A percentile compares a stretch with the other conserved stretches of the same genome.
These are phyloP conservation scores for Tadarida brasiliensis DNA, from an alignment of 2,797 vertebrate genomes.

Conservation along the genomic window DNA sequence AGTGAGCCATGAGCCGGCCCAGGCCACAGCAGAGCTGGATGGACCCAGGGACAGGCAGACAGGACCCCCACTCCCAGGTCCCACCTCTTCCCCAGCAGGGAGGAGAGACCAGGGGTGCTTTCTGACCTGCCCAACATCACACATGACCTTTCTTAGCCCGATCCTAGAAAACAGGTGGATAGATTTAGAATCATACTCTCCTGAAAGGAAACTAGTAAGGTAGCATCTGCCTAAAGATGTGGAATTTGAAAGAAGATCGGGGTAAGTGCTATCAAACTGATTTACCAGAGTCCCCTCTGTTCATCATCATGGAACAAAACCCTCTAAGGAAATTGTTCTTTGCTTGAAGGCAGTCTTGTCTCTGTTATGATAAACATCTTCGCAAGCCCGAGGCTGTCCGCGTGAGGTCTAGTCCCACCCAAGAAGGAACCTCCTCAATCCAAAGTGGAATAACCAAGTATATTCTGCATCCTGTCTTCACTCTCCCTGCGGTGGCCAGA, in stretches of 20 bases:
- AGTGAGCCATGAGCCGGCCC: fast-evolving
- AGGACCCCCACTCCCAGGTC: fast-evolving
- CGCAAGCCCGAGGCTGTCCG: neutral
- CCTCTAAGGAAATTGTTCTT: neutral
- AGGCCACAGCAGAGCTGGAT: fast-evolving
- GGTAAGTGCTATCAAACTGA: neutral
- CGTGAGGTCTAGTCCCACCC: neutral
- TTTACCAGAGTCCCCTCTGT: neutral
- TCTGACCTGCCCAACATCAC: fast-evolving
- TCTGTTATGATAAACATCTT: neutral
- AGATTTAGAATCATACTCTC: neutral
- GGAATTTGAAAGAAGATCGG: neutral
- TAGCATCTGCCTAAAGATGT: neutral
- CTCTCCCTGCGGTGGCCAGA: fast-evolving
- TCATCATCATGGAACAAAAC: neutral
- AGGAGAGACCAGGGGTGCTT: fast-evolving
- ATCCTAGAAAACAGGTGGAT: fast-evolving
- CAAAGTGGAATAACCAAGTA: neutral
- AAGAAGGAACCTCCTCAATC: neutral
- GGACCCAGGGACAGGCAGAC: fast-evolving
- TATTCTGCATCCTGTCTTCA: fast-evolving
- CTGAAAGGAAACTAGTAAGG: neutral
- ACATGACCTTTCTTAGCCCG: fast-evolving
- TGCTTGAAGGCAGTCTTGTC: neutral
- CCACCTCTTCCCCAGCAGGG: fast-evolving